Conservation (phyloP, 2,888 invertebrate genomes). For the Encarsia formosa region DNA sequence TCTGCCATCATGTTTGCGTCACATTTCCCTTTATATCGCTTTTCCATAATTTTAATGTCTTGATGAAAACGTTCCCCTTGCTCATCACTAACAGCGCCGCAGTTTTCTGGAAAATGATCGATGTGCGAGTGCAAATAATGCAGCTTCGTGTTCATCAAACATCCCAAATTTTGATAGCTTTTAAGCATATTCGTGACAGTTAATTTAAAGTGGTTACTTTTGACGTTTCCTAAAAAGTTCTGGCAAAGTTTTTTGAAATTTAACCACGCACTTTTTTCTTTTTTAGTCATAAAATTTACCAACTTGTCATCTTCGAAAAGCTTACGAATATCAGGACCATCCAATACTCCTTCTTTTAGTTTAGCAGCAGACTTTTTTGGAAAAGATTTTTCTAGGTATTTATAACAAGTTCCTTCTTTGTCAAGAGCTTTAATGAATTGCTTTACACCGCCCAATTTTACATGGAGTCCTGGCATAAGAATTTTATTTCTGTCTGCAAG, state of each 20-base stretch:
- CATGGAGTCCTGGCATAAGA: background rate
- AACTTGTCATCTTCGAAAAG: background rate
- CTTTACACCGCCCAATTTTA: background rate
- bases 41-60: background rate
- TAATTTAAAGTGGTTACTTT: slow-evolving; percentile 21
- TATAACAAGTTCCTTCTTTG: background rate
- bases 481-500: background rate
- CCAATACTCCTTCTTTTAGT: background rate
- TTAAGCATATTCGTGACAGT: slow-evolving; percentile 29
- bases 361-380: background rate
- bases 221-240: slow-evolving; percentile 24
- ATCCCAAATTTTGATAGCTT: slow-evolving; percentile 19
- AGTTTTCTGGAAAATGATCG: background rate
- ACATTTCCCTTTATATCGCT: background rate
- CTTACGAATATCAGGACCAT: background rate
- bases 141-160: slow-evolving; percentile 35
- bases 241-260: slow-evolving; percentile 5
- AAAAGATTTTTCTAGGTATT: background rate
- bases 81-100: background rate
- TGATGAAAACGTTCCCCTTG: background rate
- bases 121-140: slow-evolving; percentile 36
- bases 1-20: background rate
- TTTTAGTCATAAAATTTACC: background rate
- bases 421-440: background rate
- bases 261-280: background rate